phyloP scores from a whole-genome alignment of 1,140 invertebrate species.

The Trichomalopsis sarcophagae region DNA sequence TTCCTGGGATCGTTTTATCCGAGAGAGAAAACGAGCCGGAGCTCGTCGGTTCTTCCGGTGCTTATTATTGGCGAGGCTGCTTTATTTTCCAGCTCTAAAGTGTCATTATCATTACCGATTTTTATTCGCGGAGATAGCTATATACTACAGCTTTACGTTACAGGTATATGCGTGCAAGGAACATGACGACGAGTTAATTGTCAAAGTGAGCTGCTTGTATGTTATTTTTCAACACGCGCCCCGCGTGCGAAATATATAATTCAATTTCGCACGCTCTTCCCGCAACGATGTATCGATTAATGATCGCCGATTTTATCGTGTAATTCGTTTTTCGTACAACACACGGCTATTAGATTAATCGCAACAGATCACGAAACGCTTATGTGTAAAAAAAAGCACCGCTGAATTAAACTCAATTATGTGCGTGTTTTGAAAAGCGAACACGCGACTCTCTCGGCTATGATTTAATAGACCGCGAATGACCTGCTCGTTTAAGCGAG shows the following conservation, averaged over 20 bases:
- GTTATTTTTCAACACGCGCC: not conserved
- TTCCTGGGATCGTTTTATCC: not conserved
- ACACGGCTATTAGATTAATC: not conserved
- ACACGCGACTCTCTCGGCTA: not conserved
- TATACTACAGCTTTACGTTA: not conserved
- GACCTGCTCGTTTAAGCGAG: not conserved
- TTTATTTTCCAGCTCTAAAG: conserved; percentile 7
- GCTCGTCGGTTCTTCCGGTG: not conserved
- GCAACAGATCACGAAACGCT: not conserved
- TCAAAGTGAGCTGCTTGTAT: not conserved
- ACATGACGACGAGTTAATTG: conserved; percentile 2
- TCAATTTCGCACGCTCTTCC: not conserved
- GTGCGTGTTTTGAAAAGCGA: not conserved
- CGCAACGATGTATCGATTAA: not conserved
- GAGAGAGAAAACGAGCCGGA: conserved; percentile 10
- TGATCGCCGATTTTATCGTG: not conserved
- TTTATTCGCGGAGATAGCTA: not conserved
- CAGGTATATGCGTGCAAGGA: not conserved
- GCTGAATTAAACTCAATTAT: not conserved
- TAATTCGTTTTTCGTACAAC: not conserved
- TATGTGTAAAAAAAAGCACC: not conserved
- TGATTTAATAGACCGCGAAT: not conserved
- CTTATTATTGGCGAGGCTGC: not conserved
- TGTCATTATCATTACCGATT: conserved; percentile 25
- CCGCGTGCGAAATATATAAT: not conserved